Percentiles rank a stretch among this genome's conserved stretches.
Conservation (phyloP, 2,797 vertebrate species). For the Novumbra hubbsi region DNA sequence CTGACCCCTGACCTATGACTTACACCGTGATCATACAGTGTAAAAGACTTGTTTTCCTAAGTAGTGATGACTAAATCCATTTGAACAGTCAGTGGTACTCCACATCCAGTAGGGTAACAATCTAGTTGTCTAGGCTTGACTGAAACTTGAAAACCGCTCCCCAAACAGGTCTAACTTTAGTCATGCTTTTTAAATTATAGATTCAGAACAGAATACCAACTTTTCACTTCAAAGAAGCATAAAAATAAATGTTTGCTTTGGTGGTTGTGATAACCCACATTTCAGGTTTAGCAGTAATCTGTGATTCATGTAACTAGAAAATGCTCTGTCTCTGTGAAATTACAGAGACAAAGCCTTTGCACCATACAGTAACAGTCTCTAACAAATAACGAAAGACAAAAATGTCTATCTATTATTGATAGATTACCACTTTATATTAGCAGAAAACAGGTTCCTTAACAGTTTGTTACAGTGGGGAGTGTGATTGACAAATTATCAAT, state of each 20-base stretch:
- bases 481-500: not conserved
- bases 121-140: not conserved
- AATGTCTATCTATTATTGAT: slow-evolving; percentile 19
- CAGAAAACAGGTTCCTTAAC: slow-evolving; percentile 25
- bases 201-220: not conserved
- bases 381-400: slow-evolving; percentile 15
- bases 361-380: slow-evolving; percentile 14
- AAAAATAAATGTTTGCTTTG: not conserved
- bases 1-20: not conserved
- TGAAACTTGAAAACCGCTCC: not conserved
- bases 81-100: not conserved
- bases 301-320: not conserved
- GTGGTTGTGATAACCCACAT: not conserved
- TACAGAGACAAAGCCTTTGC: slow-evolving; percentile 10
- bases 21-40: not conserved
- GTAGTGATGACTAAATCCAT: not conserved
- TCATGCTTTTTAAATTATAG: not conserved
- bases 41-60: not conserved
- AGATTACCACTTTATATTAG: slow-evolving; percentile 26
- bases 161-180: not conserved
- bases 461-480: slow-evolving; percentile 12
- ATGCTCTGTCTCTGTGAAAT: no score
- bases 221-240: not conserved
- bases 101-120: not conserved
- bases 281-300: not conserved